Conservation (phyloP, 2,888 invertebrate genomes). For the Tryphoninae sp. region DNA sequence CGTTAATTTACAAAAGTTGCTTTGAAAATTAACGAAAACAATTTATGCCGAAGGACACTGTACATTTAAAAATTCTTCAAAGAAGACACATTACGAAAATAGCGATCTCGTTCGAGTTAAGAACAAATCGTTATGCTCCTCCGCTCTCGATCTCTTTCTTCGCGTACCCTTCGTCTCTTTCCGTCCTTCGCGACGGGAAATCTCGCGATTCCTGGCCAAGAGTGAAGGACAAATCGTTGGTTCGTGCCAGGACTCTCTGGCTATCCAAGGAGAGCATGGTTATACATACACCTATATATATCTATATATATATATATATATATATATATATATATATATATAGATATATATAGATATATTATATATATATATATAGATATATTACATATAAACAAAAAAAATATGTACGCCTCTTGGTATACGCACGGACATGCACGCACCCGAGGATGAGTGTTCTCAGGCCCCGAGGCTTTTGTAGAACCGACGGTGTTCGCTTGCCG, state of each 20-base stretch:
- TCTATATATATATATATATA: too few species aligned
- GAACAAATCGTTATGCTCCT: constrained; percentile 56
- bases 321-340: too few species aligned
- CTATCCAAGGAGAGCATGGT: constrained; percentile 25
- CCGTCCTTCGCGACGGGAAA: constrained; percentile 46
- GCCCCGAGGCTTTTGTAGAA: constrained; percentile 25
- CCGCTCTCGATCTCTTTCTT: constrained; percentile 31
- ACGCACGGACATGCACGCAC: constrained; percentile 32
- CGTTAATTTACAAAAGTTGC: too few species aligned
- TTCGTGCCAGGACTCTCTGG: constrained; percentile 63
- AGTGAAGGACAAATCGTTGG: constrained; percentile 66
- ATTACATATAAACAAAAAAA: not conserved
- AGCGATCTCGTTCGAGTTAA: constrained; percentile 54
- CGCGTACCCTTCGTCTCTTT: constrained; percentile 35
- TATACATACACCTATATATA: not conserved
- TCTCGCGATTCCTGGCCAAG: constrained; percentile 57
- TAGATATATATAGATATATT: too few species aligned
- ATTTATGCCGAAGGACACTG: constrained; percentile 32
- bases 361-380: not conserved
- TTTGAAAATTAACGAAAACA: not conserved
- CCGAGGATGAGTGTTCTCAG: constrained; percentile 43
- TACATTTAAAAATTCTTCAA: constrained; percentile 16
- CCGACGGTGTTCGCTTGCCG: constrained; percentile 5
- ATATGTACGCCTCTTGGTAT: constrained; percentile 3
- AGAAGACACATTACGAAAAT: constrained; percentile 34